These are phyloP conservation scores for Anaspis maculata DNA, from an alignment of 2,888 invertebrate species.

Conservation along the genomic window DNA sequence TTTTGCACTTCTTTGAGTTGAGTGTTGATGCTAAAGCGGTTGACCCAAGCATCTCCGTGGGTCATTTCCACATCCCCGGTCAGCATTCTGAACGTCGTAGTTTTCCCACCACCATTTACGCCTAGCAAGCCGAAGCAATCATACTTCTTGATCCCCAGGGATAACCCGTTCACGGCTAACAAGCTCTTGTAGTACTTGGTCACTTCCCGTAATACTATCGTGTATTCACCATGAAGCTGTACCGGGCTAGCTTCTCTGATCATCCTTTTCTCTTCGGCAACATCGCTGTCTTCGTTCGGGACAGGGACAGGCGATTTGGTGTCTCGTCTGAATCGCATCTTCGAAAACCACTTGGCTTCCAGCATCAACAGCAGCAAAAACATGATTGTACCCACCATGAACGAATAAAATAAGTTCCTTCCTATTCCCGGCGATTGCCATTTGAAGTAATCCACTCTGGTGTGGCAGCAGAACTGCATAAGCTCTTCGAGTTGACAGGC, in stretches of 20 bases:
- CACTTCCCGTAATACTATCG: slow-evolving; percentile 55
- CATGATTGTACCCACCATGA: slow-evolving; percentile 48
- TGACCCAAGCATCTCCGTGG: slow-evolving; percentile 61
- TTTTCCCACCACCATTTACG: slow-evolving; percentile 83
- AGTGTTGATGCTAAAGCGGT: slow-evolving; percentile 36
- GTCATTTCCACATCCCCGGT: slow-evolving; percentile 72
- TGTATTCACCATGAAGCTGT: slow-evolving; percentile 40
- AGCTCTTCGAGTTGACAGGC: too few species aligned
- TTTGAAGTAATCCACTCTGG: slow-evolving; percentile 44
- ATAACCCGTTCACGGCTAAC: slow-evolving; percentile 65
- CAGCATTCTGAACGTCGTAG: slow-evolving; percentile 83
- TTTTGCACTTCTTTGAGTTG: slow-evolving; percentile 52
- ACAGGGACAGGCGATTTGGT: slow-evolving; percentile 12
- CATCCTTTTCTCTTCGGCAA: slow-evolving; percentile 46
- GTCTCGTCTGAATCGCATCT: slow-evolving; percentile 34
- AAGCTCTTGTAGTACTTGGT: slow-evolving; percentile 64
- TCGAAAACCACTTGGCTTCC: slow-evolving; percentile 53
- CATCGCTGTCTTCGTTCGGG: slow-evolving; percentile 45
- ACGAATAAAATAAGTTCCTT: slow-evolving; percentile 55
- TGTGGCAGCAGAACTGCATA: too few species aligned
- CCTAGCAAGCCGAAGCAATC: slow-evolving; percentile 80
- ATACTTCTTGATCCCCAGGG: slow-evolving; percentile 55
- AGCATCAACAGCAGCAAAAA: slow-evolving; percentile 55
- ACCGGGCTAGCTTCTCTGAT: slow-evolving; percentile 39
- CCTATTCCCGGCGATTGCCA: slow-evolving; percentile 66